Evolutionary conservation across 2,113 vertebrate genomes (phyloP).

Genomic region (Ammodytes marinus): DNA sequence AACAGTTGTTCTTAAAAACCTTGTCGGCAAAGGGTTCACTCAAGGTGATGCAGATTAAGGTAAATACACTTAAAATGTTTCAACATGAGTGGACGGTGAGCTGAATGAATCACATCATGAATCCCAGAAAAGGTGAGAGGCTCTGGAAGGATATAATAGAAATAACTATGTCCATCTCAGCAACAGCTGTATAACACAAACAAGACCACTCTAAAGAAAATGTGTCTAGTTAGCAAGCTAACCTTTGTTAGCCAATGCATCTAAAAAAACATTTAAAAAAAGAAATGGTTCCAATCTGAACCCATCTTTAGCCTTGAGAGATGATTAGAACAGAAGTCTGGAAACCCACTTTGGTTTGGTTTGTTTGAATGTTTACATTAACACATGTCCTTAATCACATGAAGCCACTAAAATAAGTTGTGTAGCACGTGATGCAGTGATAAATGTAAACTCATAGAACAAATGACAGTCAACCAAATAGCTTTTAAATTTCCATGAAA

Average conservation of each 20-base stretch:
- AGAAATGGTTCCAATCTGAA: not conserved
- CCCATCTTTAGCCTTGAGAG: not conserved
- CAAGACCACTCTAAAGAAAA: not conserved
- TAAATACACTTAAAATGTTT: not conserved
- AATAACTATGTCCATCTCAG: not conserved
- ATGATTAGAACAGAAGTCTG: not conserved
- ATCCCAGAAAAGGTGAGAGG: not conserved
- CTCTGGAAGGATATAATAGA: slow-evolving; percentile 1
- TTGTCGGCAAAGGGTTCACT: not conserved
- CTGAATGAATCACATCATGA: slow-evolving; percentile 15
- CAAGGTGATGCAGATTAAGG: no score
- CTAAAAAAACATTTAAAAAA: not conserved
- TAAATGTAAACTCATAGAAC: not conserved
- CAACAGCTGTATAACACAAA: not conserved
- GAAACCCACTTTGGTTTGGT: not conserved
- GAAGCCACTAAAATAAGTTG: not conserved
- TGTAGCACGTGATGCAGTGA: not conserved
- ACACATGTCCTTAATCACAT: not conserved
- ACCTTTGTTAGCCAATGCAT: not conserved
- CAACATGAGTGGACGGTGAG: not conserved
- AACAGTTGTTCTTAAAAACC: no score
- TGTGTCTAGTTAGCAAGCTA: not conserved
- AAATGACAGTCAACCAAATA: no score
- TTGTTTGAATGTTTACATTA: not conserved
- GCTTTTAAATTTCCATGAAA: no score